These are phyloP conservation scores for Toxotes jaculatrix DNA, from an alignment of 2,113 vertebrate species.

Conservation along the genomic window DNA sequence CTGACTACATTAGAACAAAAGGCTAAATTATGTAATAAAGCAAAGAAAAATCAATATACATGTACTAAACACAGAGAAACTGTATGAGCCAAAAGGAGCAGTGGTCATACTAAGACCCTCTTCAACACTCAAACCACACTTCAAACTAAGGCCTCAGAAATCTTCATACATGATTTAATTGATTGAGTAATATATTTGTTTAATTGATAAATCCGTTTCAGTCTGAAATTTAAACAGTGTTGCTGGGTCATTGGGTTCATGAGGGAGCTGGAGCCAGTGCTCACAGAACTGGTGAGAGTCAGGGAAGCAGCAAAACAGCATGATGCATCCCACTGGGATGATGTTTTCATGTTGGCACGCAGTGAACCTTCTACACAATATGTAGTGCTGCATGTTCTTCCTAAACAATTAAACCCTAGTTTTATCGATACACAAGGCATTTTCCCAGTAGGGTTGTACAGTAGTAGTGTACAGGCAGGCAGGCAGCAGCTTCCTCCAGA, in stretches of 20 bases:
- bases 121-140: not conserved
- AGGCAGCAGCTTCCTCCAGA: not conserved
- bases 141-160: not conserved
- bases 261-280: not conserved
- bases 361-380: not conserved
- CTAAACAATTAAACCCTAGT: not conserved
- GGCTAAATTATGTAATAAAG: not conserved
- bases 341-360: not conserved
- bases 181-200: not conserved
- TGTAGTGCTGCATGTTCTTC: not conserved
- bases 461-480: too few species aligned
- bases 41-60: not conserved
- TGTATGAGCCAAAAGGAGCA: not conserved
- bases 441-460: not conserved
- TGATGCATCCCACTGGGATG: not conserved
- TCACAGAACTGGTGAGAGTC: not conserved
- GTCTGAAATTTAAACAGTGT: not conserved
- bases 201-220: not conserved
- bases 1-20: not conserved
- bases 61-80: not conserved
- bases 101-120: not conserved
- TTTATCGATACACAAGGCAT: not conserved
- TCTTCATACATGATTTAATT: not conserved
- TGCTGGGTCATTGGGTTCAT: not conserved
- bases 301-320: not conserved